These are phyloP conservation scores for Crypturellus undulatus DNA, from an alignment of 2,113 vertebrate genomes.

Conservation along the genomic window DNA sequence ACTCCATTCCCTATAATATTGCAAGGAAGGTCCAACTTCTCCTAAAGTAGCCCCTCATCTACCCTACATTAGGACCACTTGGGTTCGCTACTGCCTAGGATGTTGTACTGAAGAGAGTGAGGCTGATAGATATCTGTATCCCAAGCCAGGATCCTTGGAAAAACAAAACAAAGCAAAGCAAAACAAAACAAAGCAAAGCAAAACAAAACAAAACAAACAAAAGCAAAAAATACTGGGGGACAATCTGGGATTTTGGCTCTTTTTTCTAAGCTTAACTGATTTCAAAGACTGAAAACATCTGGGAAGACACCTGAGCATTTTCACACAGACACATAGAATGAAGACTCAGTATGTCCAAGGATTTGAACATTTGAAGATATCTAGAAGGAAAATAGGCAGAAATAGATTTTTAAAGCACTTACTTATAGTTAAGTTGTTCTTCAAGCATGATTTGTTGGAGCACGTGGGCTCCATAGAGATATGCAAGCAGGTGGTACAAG, in stretches of 20 bases:
- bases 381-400: not conserved
- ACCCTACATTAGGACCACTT: not conserved
- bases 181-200: too few species aligned
- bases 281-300: not conserved
- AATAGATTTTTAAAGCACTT: not conserved
- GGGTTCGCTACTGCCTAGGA: not conserved
- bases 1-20: not conserved
- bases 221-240: too few species aligned
- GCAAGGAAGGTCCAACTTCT: not conserved
- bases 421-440: too few species aligned
- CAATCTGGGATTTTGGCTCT: not conserved
- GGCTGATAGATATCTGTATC: not conserved
- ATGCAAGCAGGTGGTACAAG: not conserved
- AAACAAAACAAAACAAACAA: too few species aligned
- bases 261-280: not conserved
- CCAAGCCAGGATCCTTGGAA: not conserved
- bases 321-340: not conserved
- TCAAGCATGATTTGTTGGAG: not conserved
- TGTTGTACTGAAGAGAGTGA: not conserved
- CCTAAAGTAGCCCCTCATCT: not conserved
- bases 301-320: fast-evolving
- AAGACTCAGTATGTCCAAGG: not conserved
- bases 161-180: too few species aligned
- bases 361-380: not conserved
- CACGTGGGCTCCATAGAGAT: not conserved